These are phyloP conservation scores for Hippocampus kuda DNA, from an alignment of 2,797 vertebrate genomes.

Conservation along the genomic window DNA sequence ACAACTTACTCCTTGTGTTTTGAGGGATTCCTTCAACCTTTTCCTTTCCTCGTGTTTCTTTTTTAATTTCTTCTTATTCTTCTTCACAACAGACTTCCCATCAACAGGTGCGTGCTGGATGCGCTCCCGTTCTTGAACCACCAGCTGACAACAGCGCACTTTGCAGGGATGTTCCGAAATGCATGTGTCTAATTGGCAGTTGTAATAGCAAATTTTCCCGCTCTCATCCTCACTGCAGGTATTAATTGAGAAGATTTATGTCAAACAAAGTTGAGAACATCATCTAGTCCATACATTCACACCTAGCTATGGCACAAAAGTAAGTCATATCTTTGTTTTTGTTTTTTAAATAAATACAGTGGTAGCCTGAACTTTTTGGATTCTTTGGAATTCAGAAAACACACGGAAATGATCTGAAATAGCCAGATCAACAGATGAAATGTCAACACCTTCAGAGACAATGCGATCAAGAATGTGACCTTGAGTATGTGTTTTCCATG, in stretches of 20 bases:
- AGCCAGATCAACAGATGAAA: no score
- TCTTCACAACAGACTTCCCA: slow-evolving; percentile 25
- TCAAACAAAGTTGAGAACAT: background rate
- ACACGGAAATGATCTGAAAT: no score
- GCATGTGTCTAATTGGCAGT: slow-evolving; percentile 80
- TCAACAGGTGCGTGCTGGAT: slow-evolving; percentile 25
- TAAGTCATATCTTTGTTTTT: no score
- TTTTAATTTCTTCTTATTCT: slow-evolving; percentile 58
- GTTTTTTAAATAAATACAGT: no score
- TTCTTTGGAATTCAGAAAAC: background rate
- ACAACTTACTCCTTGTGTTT: slow-evolving; percentile 4
- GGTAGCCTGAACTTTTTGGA: no score
- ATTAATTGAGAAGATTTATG: background rate
- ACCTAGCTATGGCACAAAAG: background rate
- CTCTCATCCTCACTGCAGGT: slow-evolving; percentile 73
- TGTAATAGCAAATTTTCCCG: slow-evolving; percentile 88
- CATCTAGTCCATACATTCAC: background rate
- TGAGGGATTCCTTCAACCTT: background rate
- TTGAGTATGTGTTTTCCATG: no score
- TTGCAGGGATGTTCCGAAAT: slow-evolving; percentile 89
- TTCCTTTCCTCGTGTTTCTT: slow-evolving; percentile 61
- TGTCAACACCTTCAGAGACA: no score
- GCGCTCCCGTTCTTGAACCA: slow-evolving; percentile 75
- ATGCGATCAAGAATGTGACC: no score
- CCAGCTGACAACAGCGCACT: slow-evolving; percentile 74